Base-by-base conservation (phyloP, 2,113 vertebrate species). In the Heterotilapia buettikoferi region DNA sequence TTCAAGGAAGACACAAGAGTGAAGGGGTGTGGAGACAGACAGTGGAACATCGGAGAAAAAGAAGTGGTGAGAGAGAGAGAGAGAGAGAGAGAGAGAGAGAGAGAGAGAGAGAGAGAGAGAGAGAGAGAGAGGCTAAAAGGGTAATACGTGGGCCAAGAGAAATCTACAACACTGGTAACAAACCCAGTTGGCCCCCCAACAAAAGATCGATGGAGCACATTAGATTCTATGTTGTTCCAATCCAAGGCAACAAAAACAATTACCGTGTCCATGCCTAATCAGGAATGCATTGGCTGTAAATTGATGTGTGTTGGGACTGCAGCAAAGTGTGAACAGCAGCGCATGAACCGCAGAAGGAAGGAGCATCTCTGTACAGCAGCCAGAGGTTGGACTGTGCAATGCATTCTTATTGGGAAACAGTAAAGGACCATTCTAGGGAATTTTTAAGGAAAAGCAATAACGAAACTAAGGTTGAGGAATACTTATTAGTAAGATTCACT, bases 131-230 rank as follows among this genome's bases (percentile, higher is more conserved):
- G 26, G 40, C 14, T 50, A 86, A 85, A 86, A 87, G 90, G 90
- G 85, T 88, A 90, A 89, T 52, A 86, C 9, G 2, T 50, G 71
- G 84, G 81, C 71, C 43, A 56, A 33, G 45, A 88, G 83, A 88
- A 86, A 90, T 92, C 86, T 89, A 90, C 92, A 92, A 86, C 26
- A 8, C 86, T 78, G 83, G 83, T 86, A 92, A 92, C 92, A 93
- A 91, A 95, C 90, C 87, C 92, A 94, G 86, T 93, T 90, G 91
- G 85, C 94, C 84, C 83, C 81, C 71, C 86, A 94, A 90, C 89
- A 89, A 90, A 91, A 92, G 93, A 94, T 95, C 93, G 84, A 95
- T 95, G 95, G 91, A 87, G 50, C 86, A 84, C 90, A 93, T 94
- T 94, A 91, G 71, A 92, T 85, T 92, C 90, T 88, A 85, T 92